phyloP scores from a whole-genome alignment of 1,140 invertebrate species.

The Aphelinus atriplicis region DNA sequence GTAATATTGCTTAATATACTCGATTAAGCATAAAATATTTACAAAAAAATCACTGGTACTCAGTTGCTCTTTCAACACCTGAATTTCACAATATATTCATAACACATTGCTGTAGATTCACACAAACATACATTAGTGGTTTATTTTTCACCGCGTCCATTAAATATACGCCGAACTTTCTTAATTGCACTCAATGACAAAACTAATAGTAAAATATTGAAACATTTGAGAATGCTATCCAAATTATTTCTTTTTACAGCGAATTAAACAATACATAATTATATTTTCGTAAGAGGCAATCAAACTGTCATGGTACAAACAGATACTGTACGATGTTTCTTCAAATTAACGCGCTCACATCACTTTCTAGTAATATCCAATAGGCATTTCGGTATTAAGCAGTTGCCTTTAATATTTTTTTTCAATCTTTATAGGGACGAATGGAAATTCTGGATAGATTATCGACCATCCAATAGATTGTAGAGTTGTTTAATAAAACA shows the following conservation, averaged over 20 bases:
- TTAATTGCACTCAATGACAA: constrained; percentile 21
- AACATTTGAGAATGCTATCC: constrained; percentile 3
- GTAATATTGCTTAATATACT: constrained; percentile 18
- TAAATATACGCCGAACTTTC: constrained; percentile 19
- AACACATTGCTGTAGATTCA: constrained; percentile 14
- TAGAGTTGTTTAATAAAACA: no score
- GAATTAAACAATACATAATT: constrained; percentile 33
- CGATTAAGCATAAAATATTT: constrained; percentile 34
- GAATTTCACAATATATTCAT: constrained; percentile 7
- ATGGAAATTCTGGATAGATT: no score
- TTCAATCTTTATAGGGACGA: no score
- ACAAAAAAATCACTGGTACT: constrained; percentile 39
- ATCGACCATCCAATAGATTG: no score
- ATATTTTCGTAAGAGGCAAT: constrained; percentile 18
- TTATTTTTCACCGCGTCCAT: constrained; percentile 16
- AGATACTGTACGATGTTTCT: constrained; percentile 19
- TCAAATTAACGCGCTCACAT: not conserved
- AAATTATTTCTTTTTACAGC: constrained; percentile 23
- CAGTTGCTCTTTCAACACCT: constrained; percentile 25
- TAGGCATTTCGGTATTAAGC: no score
- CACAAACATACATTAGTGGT: constrained; percentile 22
- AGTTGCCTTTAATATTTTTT: no score
- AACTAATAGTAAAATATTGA: constrained; percentile 5
- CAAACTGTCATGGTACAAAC: constrained; percentile 38
- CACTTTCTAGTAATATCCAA: not conserved